These are phyloP conservation scores for Sphyrna mokarran DNA, from an alignment of 2,113 vertebrate species.

Conservation along the genomic window DNA sequence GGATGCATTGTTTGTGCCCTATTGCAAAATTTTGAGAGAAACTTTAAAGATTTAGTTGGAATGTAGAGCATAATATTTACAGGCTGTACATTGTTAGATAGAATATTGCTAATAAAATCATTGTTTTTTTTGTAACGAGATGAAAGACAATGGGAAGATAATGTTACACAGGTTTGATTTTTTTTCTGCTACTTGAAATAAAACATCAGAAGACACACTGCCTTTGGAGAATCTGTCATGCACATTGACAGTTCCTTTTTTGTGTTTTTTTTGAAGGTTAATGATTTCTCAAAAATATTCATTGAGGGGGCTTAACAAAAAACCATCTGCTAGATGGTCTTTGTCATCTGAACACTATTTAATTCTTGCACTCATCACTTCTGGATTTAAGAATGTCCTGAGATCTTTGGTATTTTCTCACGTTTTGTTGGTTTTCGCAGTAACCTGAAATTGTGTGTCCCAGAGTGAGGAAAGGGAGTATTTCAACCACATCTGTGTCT, in stretches of 20 bases:
- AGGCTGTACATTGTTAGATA: neutral
- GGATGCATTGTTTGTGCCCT: slow-evolving; percentile 1
- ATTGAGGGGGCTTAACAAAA: neutral
- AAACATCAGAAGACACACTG: slow-evolving; percentile 14
- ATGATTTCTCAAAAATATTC: neutral
- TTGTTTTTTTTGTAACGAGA: neutral
- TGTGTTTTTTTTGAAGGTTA: neutral
- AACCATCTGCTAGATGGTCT: neutral
- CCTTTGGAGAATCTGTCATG: neutral
- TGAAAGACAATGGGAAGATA: neutral
- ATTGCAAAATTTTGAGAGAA: neutral
- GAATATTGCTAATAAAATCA: neutral
- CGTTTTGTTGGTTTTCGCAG: slow-evolving; percentile 9
- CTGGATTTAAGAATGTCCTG: neutral
- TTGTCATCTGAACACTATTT: slow-evolving; percentile 4
- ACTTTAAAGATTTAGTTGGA: neutral
- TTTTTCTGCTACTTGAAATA: slow-evolving; percentile 9
- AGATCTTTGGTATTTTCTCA: neutral
- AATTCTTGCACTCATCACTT: neutral
- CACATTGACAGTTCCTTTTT: neutral
- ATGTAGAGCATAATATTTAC: slow-evolving; percentile 15
- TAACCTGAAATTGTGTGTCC: neutral
- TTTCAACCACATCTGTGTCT: neutral
- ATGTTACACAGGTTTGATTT: slow-evolving; percentile 7
- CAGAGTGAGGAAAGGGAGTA: neutral